A percentile compares a stretch with the other conserved stretches of the same genome.
phyloP scores from a whole-genome alignment of 2,797 vertebrate genomes.

The Siniperca undulata region DNA sequence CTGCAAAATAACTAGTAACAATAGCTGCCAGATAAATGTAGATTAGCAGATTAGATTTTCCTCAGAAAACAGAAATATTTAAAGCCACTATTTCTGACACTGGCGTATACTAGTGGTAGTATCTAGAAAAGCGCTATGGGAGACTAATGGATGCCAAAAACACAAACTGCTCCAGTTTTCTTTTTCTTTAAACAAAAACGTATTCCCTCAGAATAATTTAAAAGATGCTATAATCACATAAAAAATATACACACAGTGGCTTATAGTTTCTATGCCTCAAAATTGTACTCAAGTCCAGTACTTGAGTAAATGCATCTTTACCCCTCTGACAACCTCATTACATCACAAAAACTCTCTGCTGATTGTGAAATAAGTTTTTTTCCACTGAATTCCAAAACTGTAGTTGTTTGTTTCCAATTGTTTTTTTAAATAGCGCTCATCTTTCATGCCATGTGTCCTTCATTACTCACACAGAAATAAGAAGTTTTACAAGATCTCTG shows the following conservation, averaged over 20 bases:
- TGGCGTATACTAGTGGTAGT: not conserved
- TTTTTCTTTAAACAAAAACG: not conserved
- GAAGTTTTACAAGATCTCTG: constrained; percentile 69
- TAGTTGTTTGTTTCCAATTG: constrained; percentile 44
- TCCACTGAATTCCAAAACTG: not conserved
- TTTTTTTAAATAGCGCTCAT: constrained; percentile 39
- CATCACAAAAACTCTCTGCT: constrained; percentile 5
- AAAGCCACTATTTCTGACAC: not conserved
- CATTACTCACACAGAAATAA: constrained; percentile 65
- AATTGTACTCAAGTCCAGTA: not conserved
- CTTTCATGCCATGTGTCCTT: constrained; percentile 63
- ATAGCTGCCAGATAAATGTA: not conserved
- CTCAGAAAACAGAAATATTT: not conserved
- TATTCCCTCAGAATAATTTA: not conserved
- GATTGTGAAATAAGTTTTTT: not conserved
- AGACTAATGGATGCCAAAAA: not conserved
- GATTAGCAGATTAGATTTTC: not conserved
- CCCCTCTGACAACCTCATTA: not conserved
- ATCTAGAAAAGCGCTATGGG: not conserved
- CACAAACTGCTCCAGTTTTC: not conserved
- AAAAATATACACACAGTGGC: not conserved
- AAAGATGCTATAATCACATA: not conserved
- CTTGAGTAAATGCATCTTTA: not conserved
- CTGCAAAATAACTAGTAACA: not conserved
- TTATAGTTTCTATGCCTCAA: not conserved